Percentiles rank a stretch among this genome's conserved stretches.
Evolutionary conservation across 2,888 invertebrate genomes (phyloP).

Genomic region (Kryphioiulus occultus): DNA sequence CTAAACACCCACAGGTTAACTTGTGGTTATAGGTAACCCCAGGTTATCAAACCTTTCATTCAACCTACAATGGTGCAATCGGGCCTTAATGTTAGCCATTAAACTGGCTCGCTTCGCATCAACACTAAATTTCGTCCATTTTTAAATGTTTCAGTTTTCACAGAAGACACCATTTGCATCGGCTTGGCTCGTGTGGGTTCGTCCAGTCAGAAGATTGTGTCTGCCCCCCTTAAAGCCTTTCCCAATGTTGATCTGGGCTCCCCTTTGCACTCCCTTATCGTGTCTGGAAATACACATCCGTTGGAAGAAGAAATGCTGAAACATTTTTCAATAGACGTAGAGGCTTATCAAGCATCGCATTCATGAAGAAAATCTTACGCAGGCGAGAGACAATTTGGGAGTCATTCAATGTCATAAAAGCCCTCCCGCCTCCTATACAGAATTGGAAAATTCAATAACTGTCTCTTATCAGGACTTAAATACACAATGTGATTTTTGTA

Average conservation of each 20-base stretch:
- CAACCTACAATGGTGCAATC: no score
- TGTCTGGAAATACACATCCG: slow-evolving; percentile 86
- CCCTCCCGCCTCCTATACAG: background rate
- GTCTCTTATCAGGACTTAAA: background rate
- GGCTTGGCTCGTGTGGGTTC: slow-evolving; percentile 93
- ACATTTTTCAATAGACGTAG: slow-evolving; percentile 58
- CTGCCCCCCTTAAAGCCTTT: slow-evolving; percentile 79
- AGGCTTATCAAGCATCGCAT: slow-evolving; percentile 11
- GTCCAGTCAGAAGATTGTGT: slow-evolving; percentile 79
- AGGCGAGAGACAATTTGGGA: background rate
- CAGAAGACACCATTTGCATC: slow-evolving; percentile 73
- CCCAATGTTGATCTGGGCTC: slow-evolving; percentile 73
- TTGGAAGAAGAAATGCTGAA: slow-evolving; percentile 86
- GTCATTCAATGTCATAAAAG: background rate
- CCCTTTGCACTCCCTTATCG: slow-evolving; percentile 93
- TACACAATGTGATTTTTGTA: background rate
- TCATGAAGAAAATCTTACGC: background rate
- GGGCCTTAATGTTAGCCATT: background rate
- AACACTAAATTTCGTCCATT: background rate
- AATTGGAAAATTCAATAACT: background rate
- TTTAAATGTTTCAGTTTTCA: slow-evolving; percentile 59
- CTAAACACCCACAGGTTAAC: no score
- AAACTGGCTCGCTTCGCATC: background rate
- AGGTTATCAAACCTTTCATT: no score
- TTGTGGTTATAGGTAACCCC: no score